Conservation (phyloP, 2,797 vertebrate species). For the Microctenopoma steveboyesi region DNA sequence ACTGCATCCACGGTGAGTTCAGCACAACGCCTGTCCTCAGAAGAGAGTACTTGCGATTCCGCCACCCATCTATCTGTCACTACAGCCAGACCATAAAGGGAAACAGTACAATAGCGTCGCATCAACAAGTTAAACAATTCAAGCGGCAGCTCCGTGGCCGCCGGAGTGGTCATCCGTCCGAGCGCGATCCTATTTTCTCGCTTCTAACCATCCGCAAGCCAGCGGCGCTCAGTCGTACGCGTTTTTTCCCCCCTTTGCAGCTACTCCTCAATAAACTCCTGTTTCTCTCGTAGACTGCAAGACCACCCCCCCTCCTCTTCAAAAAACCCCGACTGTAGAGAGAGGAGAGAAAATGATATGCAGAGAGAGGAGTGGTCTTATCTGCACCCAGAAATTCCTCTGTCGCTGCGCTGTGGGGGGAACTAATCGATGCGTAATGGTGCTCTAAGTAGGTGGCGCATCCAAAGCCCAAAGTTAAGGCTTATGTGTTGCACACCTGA, state of each 20-base stretch:
- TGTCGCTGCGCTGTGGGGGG: conserved; percentile 60
- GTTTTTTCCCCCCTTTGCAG: conserved; percentile 72
- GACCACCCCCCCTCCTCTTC: conserved; percentile 77
- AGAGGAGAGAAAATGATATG: conserved; percentile 71
- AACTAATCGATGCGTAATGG: conserved; percentile 71
- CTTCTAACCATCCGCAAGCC: conserved; percentile 57
- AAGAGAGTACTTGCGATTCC: conserved; percentile 64
- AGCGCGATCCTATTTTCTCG: conserved; percentile 36
- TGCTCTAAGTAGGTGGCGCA: conserved; percentile 62
- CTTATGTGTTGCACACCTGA: conserved; percentile 10
- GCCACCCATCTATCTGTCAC: conserved; percentile 71
- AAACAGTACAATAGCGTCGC: conserved; percentile 62
- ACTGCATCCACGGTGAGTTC: conserved; percentile 70
- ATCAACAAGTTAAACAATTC: conserved; percentile 84
- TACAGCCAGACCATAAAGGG: conserved; percentile 58
- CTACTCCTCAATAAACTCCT: conserved; percentile 81
- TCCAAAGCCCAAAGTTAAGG: conserved; percentile 51
- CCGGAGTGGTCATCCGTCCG: conserved; percentile 47
- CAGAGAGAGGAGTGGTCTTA: conserved; percentile 77
- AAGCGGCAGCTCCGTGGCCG: conserved; percentile 60
- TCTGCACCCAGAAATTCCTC: conserved; percentile 77
- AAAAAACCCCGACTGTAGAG: conserved; percentile 65
- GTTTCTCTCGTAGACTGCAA: conserved; percentile 81
- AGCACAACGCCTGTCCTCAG: conserved; percentile 54
- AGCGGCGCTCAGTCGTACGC: conserved; percentile 51